Evolutionary conservation across 2,888 invertebrate species (phyloP).

Genomic region (Glomeris marginata): DNA sequence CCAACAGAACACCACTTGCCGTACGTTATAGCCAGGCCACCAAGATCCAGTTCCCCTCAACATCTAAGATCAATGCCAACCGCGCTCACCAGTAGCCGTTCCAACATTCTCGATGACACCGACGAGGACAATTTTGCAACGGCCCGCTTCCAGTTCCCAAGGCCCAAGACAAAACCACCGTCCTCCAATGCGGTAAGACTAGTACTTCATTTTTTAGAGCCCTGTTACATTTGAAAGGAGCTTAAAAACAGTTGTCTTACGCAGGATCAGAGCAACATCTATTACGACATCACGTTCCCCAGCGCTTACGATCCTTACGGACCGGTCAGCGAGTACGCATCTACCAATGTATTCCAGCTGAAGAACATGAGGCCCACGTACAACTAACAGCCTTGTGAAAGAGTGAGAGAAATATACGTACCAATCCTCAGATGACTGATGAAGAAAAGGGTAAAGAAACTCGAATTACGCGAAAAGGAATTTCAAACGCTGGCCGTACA

Average conservation of each 20-base stretch:
- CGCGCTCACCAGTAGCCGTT: slow-evolving; percentile 7
- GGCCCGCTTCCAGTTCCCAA: slow-evolving; percentile 8
- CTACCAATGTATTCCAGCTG: slow-evolving; percentile 8
- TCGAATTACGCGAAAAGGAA: too few relatives aligned
- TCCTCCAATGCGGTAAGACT: neutral
- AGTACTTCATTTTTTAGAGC: neutral
- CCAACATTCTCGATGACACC: slow-evolving; percentile 12
- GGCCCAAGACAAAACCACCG: slow-evolving; percentile 2
- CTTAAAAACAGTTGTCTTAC: neutral
- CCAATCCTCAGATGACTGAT: too few relatives aligned
- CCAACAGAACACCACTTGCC: neutral
- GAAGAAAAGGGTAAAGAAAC: too few relatives aligned
- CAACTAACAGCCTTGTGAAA: slow-evolving; percentile 1
- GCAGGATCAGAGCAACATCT: slow-evolving; percentile 7
- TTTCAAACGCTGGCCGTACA: too few relatives aligned
- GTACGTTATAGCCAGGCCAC: neutral
- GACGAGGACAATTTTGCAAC: slow-evolving; percentile 6
- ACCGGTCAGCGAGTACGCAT: slow-evolving; percentile 2
- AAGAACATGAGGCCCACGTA: slow-evolving; percentile 10
- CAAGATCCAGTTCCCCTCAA: slow-evolving; percentile 7
- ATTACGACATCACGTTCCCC: slow-evolving; percentile 8
- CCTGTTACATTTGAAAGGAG: neutral
- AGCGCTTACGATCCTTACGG: slow-evolving; percentile 6
- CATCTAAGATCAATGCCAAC: slow-evolving; percentile 8
- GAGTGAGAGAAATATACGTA: too few relatives aligned